Conservation (phyloP, 2,888 invertebrate species). For the Drosophila falleni region DNA sequence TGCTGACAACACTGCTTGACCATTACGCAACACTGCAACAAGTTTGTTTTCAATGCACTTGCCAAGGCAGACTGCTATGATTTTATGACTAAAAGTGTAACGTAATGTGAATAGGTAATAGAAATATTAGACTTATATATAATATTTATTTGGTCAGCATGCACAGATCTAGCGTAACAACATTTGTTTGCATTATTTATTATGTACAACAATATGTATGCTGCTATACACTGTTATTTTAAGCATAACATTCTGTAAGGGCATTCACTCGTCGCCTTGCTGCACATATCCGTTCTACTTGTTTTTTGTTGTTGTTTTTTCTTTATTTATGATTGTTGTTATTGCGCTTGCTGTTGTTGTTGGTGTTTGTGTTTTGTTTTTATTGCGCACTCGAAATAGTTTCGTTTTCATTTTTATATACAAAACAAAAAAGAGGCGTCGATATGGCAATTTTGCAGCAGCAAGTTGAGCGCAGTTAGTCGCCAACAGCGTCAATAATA, state of each 20-base stretch:
- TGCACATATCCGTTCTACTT: neutral
- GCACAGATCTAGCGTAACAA: neutral
- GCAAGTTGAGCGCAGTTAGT: constrained; percentile 59
- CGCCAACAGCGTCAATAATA: constrained; percentile 43
- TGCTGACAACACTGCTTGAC: constrained; percentile 25
- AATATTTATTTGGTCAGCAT: neutral
- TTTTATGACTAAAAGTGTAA: constrained; percentile 3
- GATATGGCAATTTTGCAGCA: constrained; percentile 53
- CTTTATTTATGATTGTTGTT: constrained; percentile 29
- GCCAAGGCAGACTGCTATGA: neutral
- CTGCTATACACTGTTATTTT: neutral
- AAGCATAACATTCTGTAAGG: neutral
- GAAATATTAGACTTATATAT: neutral
- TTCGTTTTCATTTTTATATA: constrained; percentile 60
- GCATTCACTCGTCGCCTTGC: neutral
- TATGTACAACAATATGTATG: neutral
- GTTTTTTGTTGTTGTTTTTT: constrained; percentile 47
- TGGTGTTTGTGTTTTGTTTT: constrained; percentile 57
- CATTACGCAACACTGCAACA: constrained; percentile 48
- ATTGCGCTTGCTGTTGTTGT: constrained; percentile 27
- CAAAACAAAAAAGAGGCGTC: constrained; percentile 42
- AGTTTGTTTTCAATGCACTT: constrained; percentile 41
- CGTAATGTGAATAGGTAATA: neutral
- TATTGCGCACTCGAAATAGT: constrained; percentile 78
- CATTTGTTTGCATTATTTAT: neutral